phyloP scores from a whole-genome alignment of 2,888 invertebrate genomes.

The Amaurobius ferox region DNA sequence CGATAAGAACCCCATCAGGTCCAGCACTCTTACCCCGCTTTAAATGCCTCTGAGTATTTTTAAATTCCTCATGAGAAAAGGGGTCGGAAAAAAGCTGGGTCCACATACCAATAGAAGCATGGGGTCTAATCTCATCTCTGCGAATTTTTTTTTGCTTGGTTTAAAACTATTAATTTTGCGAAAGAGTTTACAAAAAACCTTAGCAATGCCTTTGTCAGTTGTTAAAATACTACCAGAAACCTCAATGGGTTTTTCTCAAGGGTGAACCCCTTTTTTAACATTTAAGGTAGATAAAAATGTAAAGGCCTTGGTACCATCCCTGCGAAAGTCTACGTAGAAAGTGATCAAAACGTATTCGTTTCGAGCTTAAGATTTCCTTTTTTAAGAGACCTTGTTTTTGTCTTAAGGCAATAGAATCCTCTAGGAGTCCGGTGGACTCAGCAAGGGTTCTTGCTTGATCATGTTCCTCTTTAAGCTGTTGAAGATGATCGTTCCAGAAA shows the following conservation, averaged over 20 bases:
- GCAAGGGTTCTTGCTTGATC: no score
- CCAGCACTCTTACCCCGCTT: constrained; percentile 15
- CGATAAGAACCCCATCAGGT: background rate
- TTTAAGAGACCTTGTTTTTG: background rate
- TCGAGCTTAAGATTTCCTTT: background rate
- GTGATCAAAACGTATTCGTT: background rate
- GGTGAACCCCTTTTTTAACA: background rate
- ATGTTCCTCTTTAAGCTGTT: no score
- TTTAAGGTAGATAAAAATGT: background rate
- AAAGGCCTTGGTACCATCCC: background rate
- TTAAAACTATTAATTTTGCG: background rate
- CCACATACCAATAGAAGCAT: background rate
- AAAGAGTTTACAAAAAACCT: background rate
- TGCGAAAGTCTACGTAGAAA: background rate
- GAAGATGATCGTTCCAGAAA: background rate
- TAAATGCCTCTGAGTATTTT: background rate
- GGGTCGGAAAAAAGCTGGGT: constrained; percentile 3
- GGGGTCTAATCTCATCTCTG: background rate
- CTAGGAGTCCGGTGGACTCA: background rate
- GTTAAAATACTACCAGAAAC: background rate
- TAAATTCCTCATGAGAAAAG: constrained; percentile 5
- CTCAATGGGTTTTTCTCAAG: background rate
- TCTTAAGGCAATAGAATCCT: background rate
- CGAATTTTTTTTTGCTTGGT: background rate
- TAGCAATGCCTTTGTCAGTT: background rate